These are phyloP conservation scores for Notospermus geniculatus DNA, from an alignment of 1,140 invertebrate genomes.

Conservation along the genomic window DNA sequence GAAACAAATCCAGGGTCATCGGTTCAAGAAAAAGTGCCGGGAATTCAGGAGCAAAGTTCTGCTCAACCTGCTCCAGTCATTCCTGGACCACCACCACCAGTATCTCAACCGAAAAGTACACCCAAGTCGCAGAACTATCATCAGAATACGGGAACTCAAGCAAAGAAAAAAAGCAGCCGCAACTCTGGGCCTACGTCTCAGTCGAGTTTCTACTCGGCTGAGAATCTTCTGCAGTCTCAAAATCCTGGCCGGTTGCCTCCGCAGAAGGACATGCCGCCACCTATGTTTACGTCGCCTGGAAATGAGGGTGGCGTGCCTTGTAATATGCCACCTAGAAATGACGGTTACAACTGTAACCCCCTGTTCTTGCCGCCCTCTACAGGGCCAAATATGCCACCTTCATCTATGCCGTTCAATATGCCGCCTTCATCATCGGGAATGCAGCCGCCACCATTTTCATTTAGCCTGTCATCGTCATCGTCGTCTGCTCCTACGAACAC, in stretches of 20 bases:
- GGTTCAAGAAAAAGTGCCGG: no score
- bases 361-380: conserved; percentile 23
- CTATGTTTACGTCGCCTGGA: no score
- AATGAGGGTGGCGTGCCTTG: no score
- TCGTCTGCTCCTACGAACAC: conserved; percentile 8
- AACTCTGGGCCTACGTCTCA: no score
- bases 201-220: conserved; percentile 43
- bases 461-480: conserved; percentile 15
- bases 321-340: no score
- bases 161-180: conserved; percentile 1
- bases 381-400: neutral
- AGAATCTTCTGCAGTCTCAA: conserved; percentile 46
- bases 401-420: neutral
- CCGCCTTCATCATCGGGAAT: conserved; percentile 14
- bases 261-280: no score
- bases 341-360: conserved; percentile 14
- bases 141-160: conserved; percentile 8
- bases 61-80: neutral
- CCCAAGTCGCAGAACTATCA: conserved; percentile 19
- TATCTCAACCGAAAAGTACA: conserved; percentile 10
- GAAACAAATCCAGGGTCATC: no score
- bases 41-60: no score
- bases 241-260: no score
- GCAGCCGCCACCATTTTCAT: conserved; percentile 26
- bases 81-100: conserved; percentile 13